Evolutionary conservation across 2,888 invertebrate genomes (phyloP).

Genomic region (Phyto melanocephala): DNA sequence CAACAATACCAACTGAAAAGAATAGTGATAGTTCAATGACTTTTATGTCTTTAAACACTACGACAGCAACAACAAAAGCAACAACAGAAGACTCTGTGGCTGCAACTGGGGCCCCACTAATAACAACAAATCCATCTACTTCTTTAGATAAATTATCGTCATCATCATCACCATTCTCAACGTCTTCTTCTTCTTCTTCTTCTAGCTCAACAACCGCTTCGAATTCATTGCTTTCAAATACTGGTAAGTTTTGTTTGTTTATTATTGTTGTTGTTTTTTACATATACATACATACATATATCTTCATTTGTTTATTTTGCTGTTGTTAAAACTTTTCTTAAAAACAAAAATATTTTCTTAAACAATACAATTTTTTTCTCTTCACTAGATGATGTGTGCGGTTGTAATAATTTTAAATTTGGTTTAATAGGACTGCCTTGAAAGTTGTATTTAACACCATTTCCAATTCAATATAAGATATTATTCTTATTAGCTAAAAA

Average conservation of each 20-base stretch:
- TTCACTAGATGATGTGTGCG: background rate
- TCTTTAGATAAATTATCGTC: conserved; percentile 50
- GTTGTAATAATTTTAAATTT: background rate
- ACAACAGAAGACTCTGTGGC: conserved; percentile 39
- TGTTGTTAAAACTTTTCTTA: background rate
- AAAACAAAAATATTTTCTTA: conserved; percentile 17
- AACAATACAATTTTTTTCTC: conserved; percentile 35
- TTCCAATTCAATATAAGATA: background rate
- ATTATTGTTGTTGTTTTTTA: conserved; percentile 22
- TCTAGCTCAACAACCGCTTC: conserved; percentile 32
- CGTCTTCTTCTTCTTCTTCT: conserved; percentile 1
- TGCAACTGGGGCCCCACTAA: conserved; percentile 53
- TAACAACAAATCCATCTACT: conserved; percentile 38
- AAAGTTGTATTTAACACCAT: background rate
- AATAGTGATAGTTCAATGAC: conserved; percentile 69
- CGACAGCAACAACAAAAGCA: conserved; percentile 14
- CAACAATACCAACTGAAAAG: conserved; percentile 41
- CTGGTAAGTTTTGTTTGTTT: conserved; percentile 54
- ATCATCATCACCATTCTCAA: conserved; percentile 33
- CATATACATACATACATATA: no score
- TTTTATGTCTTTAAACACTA: conserved; percentile 52
- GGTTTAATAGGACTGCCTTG: conserved; percentile 1
- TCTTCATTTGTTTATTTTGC: background rate
- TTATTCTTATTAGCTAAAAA: no score
- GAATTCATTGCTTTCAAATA: conserved; percentile 53